Percentiles rank a stretch among this genome's conserved stretches.
Evolutionary conservation across 2,888 invertebrate species (phyloP).

Genomic region (Plusia festucae): DNA sequence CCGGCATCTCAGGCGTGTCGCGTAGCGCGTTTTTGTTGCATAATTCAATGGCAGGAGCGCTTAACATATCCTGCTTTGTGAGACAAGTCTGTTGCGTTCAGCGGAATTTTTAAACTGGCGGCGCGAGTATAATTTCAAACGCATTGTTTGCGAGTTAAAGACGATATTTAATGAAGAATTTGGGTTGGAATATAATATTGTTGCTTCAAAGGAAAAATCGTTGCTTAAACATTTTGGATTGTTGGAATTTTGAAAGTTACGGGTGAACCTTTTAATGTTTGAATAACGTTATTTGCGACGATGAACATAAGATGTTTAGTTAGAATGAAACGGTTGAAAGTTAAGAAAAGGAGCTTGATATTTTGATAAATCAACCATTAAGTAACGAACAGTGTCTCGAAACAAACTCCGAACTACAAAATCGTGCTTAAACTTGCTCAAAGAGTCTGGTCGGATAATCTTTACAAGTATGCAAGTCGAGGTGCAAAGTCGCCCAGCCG

Average conservation of each 20-base stretch:
- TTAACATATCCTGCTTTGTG: conserved; percentile 70
- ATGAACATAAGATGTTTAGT: background rate
- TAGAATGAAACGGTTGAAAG: background rate
- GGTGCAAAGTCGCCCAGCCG: conserved; percentile 40
- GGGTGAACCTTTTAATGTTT: conserved; percentile 6
- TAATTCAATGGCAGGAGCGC: conserved; percentile 74
- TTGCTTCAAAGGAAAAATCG: conserved; percentile 38
- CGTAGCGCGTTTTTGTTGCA: conserved; percentile 71
- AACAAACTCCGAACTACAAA: conserved; percentile 24
- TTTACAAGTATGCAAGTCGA: conserved; percentile 49
- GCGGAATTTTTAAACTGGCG: conserved; percentile 67
- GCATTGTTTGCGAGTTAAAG: conserved; percentile 56
- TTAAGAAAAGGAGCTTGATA: background rate
- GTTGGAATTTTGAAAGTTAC: conserved; percentile 16
- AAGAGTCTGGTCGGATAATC: conserved; percentile 35
- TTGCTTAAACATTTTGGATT: conserved; percentile 6
- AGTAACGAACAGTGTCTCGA: conserved; percentile 14
- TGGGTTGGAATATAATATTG: conserved; percentile 29
- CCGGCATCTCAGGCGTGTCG: conserved; percentile 62
- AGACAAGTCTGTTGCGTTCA: conserved; percentile 59
- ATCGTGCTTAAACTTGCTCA: conserved; percentile 43
- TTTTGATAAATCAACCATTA: conserved; percentile 1
- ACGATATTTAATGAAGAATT: conserved; percentile 54
- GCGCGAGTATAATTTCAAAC: conserved; percentile 46
- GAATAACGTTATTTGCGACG: background rate